These are phyloP conservation scores for Euplagia quadripunctaria DNA, from an alignment of 2,888 invertebrate species.

Conservation along the genomic window DNA sequence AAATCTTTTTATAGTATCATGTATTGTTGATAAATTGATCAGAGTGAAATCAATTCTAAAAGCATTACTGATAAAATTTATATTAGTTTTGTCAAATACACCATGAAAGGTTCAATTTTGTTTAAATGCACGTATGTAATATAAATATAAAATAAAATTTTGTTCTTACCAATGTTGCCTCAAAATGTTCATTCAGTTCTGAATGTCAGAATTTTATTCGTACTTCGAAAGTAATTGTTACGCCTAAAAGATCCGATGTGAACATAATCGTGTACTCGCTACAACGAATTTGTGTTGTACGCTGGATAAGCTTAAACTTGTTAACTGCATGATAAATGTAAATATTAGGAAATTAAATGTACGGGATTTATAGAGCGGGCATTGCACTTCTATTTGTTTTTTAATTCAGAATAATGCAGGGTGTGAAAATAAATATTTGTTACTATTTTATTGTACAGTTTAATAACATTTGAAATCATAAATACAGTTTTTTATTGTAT, in stretches of 20 bases:
- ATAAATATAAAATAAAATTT: neutral
- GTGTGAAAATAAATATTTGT: too few species aligned
- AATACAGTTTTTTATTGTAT: neutral
- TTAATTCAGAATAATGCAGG: neutral
- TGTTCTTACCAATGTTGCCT: neutral
- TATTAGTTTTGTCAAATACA: neutral
- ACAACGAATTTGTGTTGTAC: neutral
- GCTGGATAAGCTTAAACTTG: neutral
- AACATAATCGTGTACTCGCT: neutral
- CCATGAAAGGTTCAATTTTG: neutral
- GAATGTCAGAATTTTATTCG: neutral
- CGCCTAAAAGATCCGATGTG: too few species aligned
- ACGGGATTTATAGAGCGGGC: neutral
- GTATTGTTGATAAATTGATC: neutral
- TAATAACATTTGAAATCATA: too few species aligned
- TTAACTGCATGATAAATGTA: conserved; percentile 5
- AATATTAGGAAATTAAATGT: conserved; percentile 3
- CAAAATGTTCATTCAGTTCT: neutral
- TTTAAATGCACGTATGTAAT: neutral
- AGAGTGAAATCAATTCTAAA: neutral
- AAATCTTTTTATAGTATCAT: neutral
- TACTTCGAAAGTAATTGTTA: too few species aligned
- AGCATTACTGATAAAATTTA: too few species aligned
- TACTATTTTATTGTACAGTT: too few species aligned
- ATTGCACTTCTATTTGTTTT: conserved; percentile 5